Conservation (phyloP, 2,797 vertebrate species). For the Chrysocyon brachyurus region DNA sequence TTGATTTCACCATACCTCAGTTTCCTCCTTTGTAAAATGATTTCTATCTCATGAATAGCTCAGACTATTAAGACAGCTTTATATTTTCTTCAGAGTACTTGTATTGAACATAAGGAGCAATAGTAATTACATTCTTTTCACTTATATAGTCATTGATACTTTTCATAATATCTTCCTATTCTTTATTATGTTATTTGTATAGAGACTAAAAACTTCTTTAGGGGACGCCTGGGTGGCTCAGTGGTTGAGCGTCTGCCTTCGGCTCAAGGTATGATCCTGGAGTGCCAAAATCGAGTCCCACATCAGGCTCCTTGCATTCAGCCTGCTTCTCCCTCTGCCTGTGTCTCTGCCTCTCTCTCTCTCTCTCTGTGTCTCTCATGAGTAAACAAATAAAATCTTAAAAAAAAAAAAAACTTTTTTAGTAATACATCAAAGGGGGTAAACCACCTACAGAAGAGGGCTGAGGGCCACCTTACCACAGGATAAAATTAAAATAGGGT, state of each 20-base stretch:
- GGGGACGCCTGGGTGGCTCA: too few species aligned
- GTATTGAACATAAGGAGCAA: background rate
- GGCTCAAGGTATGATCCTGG: too few species aligned
- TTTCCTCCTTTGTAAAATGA: slow-evolving; percentile 41
- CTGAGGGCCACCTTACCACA: background rate
- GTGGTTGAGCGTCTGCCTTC: too few species aligned
- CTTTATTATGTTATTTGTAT: background rate
- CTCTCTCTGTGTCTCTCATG: too few species aligned
- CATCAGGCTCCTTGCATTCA: too few species aligned
- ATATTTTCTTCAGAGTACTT: slow-evolving; percentile 38
- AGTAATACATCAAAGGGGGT: background rate
- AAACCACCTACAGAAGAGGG: background rate
- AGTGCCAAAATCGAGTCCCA: too few species aligned
- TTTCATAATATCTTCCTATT: slow-evolving; percentile 24
- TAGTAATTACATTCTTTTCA: slow-evolving; percentile 17
- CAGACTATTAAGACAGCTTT: background rate
- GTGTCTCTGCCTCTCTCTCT: too few species aligned
- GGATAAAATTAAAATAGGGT: background rate
- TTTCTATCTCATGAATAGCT: slow-evolving; percentile 39
- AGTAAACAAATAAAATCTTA: too few species aligned
- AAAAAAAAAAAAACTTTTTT: background rate
- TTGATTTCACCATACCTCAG: background rate
- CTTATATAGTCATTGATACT: background rate
- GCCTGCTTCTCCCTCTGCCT: too few species aligned
- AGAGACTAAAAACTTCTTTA: background rate